Evolutionary conservation across 2,113 vertebrate species (phyloP), one percentile per base, ranked within the genome.

Genomic region (Brachirus orientalis): DNA sequence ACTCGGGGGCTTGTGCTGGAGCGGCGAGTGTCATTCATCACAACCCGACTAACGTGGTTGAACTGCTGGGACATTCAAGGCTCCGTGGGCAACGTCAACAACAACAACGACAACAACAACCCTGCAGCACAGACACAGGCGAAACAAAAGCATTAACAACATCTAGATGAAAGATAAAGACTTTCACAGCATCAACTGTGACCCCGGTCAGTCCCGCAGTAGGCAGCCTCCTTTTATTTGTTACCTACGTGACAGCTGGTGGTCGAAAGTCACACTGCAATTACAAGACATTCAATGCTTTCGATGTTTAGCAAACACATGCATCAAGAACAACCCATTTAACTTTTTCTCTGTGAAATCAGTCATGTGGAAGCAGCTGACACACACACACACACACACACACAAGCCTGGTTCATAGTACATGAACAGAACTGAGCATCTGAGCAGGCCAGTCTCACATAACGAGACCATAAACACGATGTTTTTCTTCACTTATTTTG

Each of bases 21-120:
- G 78, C 47, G 68, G 55, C 19, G 56, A 71, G 74, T 82, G 79
- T 87, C 87, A 67, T 86, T 70, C 70, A 89, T 86, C 79, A 87
- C 6, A 48, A 75, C 80, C 77, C 7, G 8, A 69, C 80, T 81
- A 86, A 86, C 86, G 80, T 88, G 47, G 5, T 63, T 44, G 41
- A 61, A 58, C 46, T 35, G 80, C 75, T 69, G 36, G 64, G 63
- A 69, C 51, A 37, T 75, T 55, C 5, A 0, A 57, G 46, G 79
- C 69, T 22, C 50, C 63, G 70, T 55, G 60, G 54, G 61, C 61
- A 51, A 40, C 40, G 40, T 46, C 62, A 63, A 78, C 57, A 70
- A 20, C 58, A 44, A 41, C 51, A 62, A 40, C 69, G 41, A 46
- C 62, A 63, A 78, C 57, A 70, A 20, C 59, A 35, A 38, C 47